Evolutionary conservation across 2,797 vertebrate species (phyloP), one percentile per base, ranked within the genome.

Genomic region (Gymnocypris eckloni): DNA sequence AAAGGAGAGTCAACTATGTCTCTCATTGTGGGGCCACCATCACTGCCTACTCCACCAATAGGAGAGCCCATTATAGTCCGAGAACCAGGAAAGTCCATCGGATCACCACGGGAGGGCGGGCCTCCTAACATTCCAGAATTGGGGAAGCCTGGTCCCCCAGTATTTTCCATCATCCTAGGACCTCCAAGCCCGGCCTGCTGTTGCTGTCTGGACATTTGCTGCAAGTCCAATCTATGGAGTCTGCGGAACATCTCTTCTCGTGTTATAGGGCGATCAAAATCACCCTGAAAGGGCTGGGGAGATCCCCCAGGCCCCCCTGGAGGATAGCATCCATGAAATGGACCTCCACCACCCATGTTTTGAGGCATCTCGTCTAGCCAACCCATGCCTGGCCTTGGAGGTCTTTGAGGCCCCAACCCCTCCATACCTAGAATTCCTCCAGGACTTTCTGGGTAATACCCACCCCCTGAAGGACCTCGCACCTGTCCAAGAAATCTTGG

Each of bases 331-430:
- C 96, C 96, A 80, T 97, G 97, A 11, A 97, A 96, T 59, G 96
- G 96, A 87, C 90, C 96, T 81, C 95, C 95, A 0, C 96, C 95
- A 2, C 95, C 96, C 73, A 96, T 96, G 92, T 97, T 96, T 33
- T 96, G 95, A 86, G 97, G 94, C 90, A 98, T 93, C 81, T 99
- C 98, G 1, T 99, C 98, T 0, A 94, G 90, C 98, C 98, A 99
- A 18, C 95, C 95, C 96, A 99, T 96, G 69, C 96, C 92, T 0
- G 97, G 96, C 89, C 97, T 95, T 43, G 94, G 92, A 79, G 96
- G 94, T 90, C 97, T 96, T 93, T 97, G 97, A 85, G 96, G 95
- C 67, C 96, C 96, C 6, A 96, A 88, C 41, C 93, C 92, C 71
- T 99, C 98, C 89, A 98, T 94, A 45, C 97, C 92, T 92, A 99